Percentiles rank a stretch among this genome's conserved stretches.
phyloP scores from a whole-genome alignment of 2,113 vertebrate genomes.

The Gallinago paraguaiae region DNA sequence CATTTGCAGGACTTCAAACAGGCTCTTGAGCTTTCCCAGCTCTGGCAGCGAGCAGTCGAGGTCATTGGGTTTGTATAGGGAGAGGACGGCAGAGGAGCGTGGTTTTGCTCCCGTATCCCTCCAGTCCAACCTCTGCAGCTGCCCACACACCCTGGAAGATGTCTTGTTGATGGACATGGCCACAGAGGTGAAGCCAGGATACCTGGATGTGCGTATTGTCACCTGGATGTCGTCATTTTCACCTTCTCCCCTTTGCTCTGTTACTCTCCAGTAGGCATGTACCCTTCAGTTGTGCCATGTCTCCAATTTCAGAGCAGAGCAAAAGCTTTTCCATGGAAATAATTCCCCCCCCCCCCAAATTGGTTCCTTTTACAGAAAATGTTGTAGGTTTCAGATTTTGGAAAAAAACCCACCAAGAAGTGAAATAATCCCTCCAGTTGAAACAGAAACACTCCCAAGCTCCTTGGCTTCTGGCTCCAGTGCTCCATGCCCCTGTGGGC shows the following conservation, averaged over 20 bases:
- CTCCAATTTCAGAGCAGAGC: neutral
- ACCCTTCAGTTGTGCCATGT: neutral
- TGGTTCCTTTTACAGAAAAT: neutral
- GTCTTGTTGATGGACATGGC: neutral
- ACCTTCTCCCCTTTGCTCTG: neutral
- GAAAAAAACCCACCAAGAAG: neutral
- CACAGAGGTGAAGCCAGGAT: neutral
- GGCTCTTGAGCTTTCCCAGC: neutral
- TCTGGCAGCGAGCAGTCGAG: neutral
- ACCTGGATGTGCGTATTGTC: neutral
- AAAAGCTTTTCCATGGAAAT: neutral
- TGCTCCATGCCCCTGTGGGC: too few species aligned
- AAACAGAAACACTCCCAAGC: neutral
- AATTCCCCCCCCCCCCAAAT: neutral
- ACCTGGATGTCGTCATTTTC: neutral
- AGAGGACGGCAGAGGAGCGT: rapidly evolving
- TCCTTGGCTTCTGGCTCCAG: neutral
- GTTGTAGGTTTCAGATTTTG: neutral
- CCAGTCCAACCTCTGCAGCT: neutral
- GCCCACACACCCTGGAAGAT: neutral
- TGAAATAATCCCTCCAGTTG: neutral
- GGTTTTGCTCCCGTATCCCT: neutral
- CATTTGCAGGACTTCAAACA: neutral
- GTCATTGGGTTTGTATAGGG: rapidly evolving
- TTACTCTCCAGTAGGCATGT: neutral